Percentiles rank a stretch among this genome's conserved stretches.
Conservation (phyloP, 2,888 invertebrate genomes). For the Hyles lineata region DNA sequence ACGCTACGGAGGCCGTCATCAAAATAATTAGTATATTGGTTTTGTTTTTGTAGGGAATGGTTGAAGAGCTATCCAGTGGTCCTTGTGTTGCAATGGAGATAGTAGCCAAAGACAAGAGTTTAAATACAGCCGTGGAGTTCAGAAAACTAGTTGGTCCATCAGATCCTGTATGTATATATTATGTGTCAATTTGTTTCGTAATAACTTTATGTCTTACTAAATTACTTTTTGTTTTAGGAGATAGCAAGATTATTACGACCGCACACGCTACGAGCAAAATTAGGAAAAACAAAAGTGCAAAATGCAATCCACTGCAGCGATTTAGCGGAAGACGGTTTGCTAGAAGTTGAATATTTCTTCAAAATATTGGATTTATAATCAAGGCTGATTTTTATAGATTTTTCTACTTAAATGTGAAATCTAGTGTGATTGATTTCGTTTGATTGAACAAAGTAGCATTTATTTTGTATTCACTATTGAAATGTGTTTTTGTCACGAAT, state of each 20-base stretch:
- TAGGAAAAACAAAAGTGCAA: conserved; percentile 91
- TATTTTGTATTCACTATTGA: not conserved
- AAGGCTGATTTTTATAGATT: conserved; percentile 46
- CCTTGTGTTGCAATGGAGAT: conserved; percentile 95
- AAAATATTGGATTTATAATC: conserved; percentile 85
- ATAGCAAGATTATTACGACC: conserved; percentile 94
- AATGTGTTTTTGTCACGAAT: not conserved
- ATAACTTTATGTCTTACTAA: not conserved
- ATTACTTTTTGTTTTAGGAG: conserved; percentile 84
- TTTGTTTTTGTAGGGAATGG: conserved; percentile 87
- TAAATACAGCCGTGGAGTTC: conserved; percentile 88
- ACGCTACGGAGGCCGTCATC: too few species aligned
- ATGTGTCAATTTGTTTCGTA: not conserved
- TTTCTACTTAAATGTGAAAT: conserved; percentile 39
- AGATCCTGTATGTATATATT: conserved; percentile 89
- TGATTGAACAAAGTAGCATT: conserved; percentile 4
- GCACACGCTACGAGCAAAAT: conserved; percentile 92
- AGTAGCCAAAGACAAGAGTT: conserved; percentile 83
- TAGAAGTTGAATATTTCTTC: conserved; percentile 94
- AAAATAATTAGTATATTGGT: not conserved
- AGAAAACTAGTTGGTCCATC: conserved; percentile 94
- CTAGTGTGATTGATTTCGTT: conserved; percentile 26
- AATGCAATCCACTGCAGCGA: conserved; percentile 98
- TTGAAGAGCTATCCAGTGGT: conserved; percentile 93
- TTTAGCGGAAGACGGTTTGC: conserved; percentile 92